Percentiles rank a stretch among this genome's conserved stretches.
These are phyloP conservation scores for Trichogramma dendrolimi DNA, from an alignment of 2,888 invertebrate genomes.

Conservation along the genomic window DNA sequence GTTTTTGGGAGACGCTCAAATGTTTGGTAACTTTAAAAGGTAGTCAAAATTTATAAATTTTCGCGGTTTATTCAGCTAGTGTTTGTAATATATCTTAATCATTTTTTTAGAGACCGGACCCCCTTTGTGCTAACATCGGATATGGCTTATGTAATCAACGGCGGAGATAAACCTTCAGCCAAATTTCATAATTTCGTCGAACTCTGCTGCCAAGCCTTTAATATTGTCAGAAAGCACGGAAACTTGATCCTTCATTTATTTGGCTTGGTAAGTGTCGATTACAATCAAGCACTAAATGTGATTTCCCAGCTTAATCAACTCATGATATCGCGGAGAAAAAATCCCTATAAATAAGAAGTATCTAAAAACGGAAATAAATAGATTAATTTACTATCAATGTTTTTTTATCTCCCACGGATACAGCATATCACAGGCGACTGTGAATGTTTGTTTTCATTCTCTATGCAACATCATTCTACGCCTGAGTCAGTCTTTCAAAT, in stretches of 20 bases:
- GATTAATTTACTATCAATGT: no score
- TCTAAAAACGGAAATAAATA: no score
- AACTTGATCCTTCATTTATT: constrained; percentile 87
- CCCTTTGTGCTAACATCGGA: constrained; percentile 97
- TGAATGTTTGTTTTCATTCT: no score
- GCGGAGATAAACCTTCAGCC: constrained; percentile 87
- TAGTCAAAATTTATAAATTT: constrained; percentile 42
- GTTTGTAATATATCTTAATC: constrained; percentile 1
- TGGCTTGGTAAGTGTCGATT: constrained; percentile 69
- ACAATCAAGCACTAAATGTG: not conserved
- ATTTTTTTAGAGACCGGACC: constrained; percentile 76
- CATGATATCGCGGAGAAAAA: no score
- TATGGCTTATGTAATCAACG: constrained; percentile 99
- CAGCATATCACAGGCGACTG: no score
- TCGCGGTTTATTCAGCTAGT: not conserved
- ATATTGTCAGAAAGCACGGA: constrained; percentile 86
- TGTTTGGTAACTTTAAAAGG: constrained; percentile 96
- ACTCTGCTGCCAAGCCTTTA: constrained; percentile 95
- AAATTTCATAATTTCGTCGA: constrained; percentile 98
- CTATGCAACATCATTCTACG: no score
- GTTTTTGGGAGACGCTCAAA: constrained; percentile 93
- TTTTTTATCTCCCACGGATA: no score
- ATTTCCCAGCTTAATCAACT: no score
- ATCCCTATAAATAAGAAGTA: no score
- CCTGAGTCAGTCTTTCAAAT: no score